Percentiles rank a stretch among this genome's conserved stretches.
Conservation (phyloP, 2,888 invertebrate species). For the Drosophila hamatofila region DNA sequence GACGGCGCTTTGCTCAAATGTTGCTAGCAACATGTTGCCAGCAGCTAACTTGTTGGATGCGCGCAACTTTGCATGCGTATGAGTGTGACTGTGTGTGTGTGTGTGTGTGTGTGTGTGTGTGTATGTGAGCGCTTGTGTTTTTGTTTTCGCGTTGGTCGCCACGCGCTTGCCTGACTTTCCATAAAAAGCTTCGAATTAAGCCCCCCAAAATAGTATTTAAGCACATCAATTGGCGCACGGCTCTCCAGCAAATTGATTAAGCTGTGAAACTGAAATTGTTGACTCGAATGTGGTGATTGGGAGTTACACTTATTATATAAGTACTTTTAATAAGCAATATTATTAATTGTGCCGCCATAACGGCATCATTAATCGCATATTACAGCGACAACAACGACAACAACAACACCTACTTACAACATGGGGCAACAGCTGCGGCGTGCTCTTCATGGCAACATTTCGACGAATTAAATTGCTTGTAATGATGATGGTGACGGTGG, state of each 20-base stretch:
- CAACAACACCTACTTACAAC: constrained; percentile 37
- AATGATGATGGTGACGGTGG: constrained; percentile 68
- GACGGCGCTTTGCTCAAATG: constrained; percentile 65
- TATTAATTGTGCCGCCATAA: constrained; percentile 74
- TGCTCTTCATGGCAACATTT: constrained; percentile 73
- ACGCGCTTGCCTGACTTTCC: constrained; percentile 43
- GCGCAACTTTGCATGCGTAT: not conserved
- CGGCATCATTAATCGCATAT: constrained; percentile 78
- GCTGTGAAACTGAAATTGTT: constrained; percentile 22
- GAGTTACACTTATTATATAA: constrained; percentile 26
- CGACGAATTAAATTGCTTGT: constrained; percentile 83
- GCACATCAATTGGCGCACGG: constrained; percentile 18
- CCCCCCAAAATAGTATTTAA: constrained; percentile 24
- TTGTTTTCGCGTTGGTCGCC: constrained; percentile 16
- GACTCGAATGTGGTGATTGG: constrained; percentile 19
- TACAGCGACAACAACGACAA: constrained; percentile 45
- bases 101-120: not conserved
- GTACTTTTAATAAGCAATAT: constrained; percentile 35
- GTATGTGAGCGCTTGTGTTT: constrained; percentile 5
- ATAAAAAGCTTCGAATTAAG: constrained; percentile 38
- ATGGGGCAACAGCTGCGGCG: constrained; percentile 43
- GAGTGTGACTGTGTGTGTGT: not conserved
- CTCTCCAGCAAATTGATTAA: constrained; percentile 30
- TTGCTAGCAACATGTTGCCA: constrained; percentile 63
- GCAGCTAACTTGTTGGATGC: constrained; percentile 77